Evolutionary conservation across 2,113 vertebrate genomes (phyloP), one percentile per base, ranked within the genome.

Genomic region (Meriones unguiculatus): DNA sequence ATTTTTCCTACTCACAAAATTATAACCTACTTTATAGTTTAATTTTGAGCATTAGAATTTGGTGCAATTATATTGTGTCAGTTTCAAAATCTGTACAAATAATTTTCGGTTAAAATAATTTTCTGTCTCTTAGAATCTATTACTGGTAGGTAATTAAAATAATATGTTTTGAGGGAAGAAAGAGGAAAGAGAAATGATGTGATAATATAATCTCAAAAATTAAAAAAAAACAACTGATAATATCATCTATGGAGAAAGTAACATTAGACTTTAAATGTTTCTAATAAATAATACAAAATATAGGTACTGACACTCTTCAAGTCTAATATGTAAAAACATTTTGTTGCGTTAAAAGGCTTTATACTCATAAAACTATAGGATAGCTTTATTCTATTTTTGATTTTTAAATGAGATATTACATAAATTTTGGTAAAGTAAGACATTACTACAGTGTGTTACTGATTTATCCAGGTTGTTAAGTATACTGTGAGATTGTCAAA

Each of bases 211-310:
- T 64, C 11, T 41, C 22, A 64, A 38, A 81, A 73, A 73, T 38
- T 46, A 38, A 20, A 80, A 35, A 52, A 13, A 82, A 25, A 64
- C 3, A 2, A 30, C 85, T 35, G 95, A 69, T 15, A 76, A 25
- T 67, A 88, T 65, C 57, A 69, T 62, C 87, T 30, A 57, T 46
- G 1, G 4, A 89, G 57, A 59, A 91, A 92, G 1, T 69, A 76
- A 92, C 35, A 72, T 82, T 90, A 93, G 70, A 41, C 54, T 41
- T 70, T 22, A 82, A 86, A 75, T 88, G 20, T n/a, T 92, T 73
- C 35, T 3, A 46, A 62, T 73, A 59, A 14, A 28, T 73, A 72
- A 38, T 46, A 64, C 12, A 32, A 4, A 38, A 6, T 57, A 76
- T n/a, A 6, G 12, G 8, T 50, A 59, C 75, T 87, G 70, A 64